These are phyloP conservation scores for Drosophila albomicans DNA, from an alignment of 1,140 invertebrate genomes.

Conservation along the genomic window DNA sequence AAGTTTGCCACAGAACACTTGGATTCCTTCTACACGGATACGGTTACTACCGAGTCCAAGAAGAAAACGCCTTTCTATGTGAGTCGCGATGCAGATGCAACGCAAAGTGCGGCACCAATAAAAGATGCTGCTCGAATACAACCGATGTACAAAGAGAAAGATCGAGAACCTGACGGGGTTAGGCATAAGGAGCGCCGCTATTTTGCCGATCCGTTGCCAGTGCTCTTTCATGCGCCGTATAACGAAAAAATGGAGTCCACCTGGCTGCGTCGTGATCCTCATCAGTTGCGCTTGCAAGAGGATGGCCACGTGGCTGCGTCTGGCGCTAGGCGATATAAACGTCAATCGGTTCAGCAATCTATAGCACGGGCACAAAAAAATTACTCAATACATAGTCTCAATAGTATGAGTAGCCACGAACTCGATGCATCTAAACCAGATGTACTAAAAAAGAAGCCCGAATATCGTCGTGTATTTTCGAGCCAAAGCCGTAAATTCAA, in stretches of 20 bases:
- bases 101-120: no score
- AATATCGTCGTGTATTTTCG: conserved; percentile 6
- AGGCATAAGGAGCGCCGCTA: not conserved
- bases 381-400: conserved; percentile 21
- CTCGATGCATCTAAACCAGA: not conserved
- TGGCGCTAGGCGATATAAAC: not conserved
- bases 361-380: not conserved
- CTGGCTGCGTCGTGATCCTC: conserved; percentile 32
- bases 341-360: not conserved
- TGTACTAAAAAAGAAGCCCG: not conserved
- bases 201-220: conserved; percentile 7
- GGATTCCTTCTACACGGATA: not conserved
- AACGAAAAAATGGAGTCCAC: conserved; percentile 11
- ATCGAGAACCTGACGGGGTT: no score
- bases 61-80: no score
- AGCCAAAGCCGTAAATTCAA: not conserved
- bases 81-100: no score
- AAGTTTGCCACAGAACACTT: not conserved
- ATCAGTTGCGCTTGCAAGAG: not conserved
- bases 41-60: not conserved
- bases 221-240: conserved; percentile 38
- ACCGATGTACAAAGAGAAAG: no score
- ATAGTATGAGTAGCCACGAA: not conserved
- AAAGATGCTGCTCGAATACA: no score
- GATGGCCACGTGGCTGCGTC: no score